Evolutionary conservation across 1,140 invertebrate genomes (phyloP), one percentile per base, ranked within the genome.

Genomic region (Cherax destructor): DNA sequence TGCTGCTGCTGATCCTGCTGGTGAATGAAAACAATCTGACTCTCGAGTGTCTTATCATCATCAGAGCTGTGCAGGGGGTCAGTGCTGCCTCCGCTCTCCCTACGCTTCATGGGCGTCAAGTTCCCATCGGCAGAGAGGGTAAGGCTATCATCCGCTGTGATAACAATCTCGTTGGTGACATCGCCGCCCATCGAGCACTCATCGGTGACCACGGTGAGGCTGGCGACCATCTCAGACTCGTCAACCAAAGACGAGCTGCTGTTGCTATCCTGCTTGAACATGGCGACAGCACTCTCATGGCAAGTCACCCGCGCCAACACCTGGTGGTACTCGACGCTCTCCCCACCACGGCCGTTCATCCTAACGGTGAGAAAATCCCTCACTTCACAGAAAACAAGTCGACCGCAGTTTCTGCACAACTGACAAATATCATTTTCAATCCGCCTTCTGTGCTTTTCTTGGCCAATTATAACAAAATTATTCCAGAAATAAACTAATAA

Each of bases 211-310:
- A 88, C 77, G 7, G 86, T 80, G 11, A 88, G 47, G 41, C 59
- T 88, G 77, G 86, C 77, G 0, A 88, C 86, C 86, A 88, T 88
- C n/a, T 49, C 86, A 2, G 83, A 69, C 16, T 86, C 83, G 0
- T 47, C 16, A 11, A 72, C 69, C 5, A 52, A 21, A 49, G 61
- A 41, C 1, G 65, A 52, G n/a, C 47, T 52, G 41, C 69, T n/a
- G 47, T 86, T 49, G 30, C 13, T 56, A 11, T n/a, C n/a, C 24
- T 74, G 69, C 69, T 74, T 74, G 24, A 74, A 74, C 69, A 74
- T 74, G 18, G 81, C 24, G 0, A 65, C 52, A 1, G 76, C 16
- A 30, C 85, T 72, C 7, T 86, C 74, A 18, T 79, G 76, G 49
- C 86, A 80, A 24, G 16, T 52, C 4, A 87, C 86, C 56, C 50